Evolutionary conservation across 2,797 vertebrate species (phyloP).

Genomic region (Sitta carolinensis): DNA sequence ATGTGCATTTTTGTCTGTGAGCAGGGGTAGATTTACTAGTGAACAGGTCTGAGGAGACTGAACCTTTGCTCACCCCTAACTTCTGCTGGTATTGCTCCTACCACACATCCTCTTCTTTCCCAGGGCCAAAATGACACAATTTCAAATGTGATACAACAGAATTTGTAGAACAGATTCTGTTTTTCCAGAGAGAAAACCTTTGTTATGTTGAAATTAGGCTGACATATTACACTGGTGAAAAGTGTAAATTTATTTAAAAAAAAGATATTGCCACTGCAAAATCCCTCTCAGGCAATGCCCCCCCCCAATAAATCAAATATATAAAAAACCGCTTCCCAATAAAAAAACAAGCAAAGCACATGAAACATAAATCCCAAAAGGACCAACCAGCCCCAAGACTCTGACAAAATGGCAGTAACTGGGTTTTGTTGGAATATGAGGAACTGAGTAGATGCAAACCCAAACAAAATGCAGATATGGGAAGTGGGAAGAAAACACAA

Average conservation of each 20-base stretch:
- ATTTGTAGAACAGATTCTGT: not conserved
- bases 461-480: not conserved
- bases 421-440: not conserved
- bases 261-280: not conserved
- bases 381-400: not conserved
- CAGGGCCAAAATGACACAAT: not conserved
- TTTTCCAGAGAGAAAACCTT: not conserved
- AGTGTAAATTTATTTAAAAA: not conserved
- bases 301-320: not conserved
- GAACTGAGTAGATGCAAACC: not conserved
- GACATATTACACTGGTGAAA: not conserved
- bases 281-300: not conserved
- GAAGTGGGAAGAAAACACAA: not conserved
- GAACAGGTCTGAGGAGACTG: not conserved
- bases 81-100: not conserved
- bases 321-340: not conserved
- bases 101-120: not conserved
- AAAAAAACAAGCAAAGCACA: not conserved
- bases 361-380: not conserved
- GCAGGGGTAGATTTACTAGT: not conserved
- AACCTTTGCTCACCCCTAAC: not conserved
- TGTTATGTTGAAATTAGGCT: not conserved
- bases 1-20: not conserved
- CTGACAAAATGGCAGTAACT: not conserved
- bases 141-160: not conserved